Evolutionary conservation across 2,888 invertebrate genomes (phyloP).

Genomic region (Drosophila differens): DNA sequence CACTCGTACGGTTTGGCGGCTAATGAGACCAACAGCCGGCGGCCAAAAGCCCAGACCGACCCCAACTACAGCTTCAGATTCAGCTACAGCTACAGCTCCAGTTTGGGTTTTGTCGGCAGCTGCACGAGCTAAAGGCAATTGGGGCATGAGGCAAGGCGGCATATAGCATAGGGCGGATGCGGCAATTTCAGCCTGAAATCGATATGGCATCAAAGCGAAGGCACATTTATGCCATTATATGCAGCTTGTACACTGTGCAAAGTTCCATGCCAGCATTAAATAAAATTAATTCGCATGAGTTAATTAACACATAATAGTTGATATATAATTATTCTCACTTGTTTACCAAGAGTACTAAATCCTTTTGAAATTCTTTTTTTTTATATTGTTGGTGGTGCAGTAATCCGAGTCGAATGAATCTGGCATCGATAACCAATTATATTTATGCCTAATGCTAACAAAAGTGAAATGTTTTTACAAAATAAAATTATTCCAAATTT

Average conservation of each 20-base stretch:
- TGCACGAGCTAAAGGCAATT: constrained; percentile 36
- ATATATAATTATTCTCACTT: neutral
- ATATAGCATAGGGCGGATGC: constrained; percentile 69
- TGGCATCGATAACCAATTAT: neutral
- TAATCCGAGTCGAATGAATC: neutral
- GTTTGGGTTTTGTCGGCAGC: constrained; percentile 61
- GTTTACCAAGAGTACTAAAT: neutral
- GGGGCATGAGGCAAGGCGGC: constrained; percentile 29
- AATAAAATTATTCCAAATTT: neutral
- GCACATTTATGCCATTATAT: constrained; percentile 75
- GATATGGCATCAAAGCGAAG: constrained; percentile 74
- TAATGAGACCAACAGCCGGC: constrained; percentile 74
- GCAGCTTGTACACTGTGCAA: constrained; percentile 36
- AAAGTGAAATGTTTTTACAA: neutral
- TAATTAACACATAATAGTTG: neutral
- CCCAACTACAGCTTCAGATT: constrained; percentile 24
- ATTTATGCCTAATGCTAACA: neutral
- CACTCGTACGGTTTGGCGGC: constrained; percentile 58
- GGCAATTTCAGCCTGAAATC: constrained; percentile 76
- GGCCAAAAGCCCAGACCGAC: constrained; percentile 59
- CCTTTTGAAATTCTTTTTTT: neutral
- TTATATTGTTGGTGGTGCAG: neutral
- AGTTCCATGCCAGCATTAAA: neutral
- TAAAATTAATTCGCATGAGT: rapidly evolving
- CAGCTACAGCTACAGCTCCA: constrained; percentile 20